phyloP scores from a whole-genome alignment of 2,888 invertebrate genomes.

The Apodemia mormo region DNA sequence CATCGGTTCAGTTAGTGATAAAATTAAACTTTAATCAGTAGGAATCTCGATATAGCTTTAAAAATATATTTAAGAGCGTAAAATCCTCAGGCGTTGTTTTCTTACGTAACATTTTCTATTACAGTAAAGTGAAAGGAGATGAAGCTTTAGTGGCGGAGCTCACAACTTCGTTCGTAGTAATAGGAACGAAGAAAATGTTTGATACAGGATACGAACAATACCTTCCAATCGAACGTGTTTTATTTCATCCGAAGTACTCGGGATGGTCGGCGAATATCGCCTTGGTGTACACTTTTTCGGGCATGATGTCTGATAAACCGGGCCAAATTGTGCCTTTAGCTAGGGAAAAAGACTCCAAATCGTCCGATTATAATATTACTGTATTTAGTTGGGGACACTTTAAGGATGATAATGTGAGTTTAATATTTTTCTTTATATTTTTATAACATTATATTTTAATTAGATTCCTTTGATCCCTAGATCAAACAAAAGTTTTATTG shows the following conservation, averaged over 20 bases:
- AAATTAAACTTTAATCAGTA: not conserved
- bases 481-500: too few species aligned
- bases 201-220: conserved; percentile 60
- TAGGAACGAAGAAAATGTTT: conserved; percentile 60
- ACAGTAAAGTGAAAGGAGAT: conserved; percentile 34
- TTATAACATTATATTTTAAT: too few species aligned
- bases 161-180: conserved; percentile 57
- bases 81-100: not conserved
- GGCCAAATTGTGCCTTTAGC: conserved; percentile 50
- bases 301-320: conserved; percentile 57
- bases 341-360: conserved; percentile 43
- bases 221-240: conserved; percentile 58
- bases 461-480: too few species aligned
- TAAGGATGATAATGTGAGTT: conserved; percentile 33
- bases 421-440: too few species aligned
- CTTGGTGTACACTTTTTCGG: conserved; percentile 29
- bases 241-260: conserved; percentile 52
- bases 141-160: conserved; percentile 46
- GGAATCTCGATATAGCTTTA: not conserved
- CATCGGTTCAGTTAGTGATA: not conserved
- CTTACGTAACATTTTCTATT: conserved; percentile 27
- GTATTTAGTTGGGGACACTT: conserved; percentile 56
- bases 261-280: conserved; percentile 57
- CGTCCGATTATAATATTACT: conserved; percentile 52
- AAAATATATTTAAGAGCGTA: not conserved